Base-by-base conservation (phyloP, 1,140 invertebrate species). In the Brachionus manjavacas region DNA sequence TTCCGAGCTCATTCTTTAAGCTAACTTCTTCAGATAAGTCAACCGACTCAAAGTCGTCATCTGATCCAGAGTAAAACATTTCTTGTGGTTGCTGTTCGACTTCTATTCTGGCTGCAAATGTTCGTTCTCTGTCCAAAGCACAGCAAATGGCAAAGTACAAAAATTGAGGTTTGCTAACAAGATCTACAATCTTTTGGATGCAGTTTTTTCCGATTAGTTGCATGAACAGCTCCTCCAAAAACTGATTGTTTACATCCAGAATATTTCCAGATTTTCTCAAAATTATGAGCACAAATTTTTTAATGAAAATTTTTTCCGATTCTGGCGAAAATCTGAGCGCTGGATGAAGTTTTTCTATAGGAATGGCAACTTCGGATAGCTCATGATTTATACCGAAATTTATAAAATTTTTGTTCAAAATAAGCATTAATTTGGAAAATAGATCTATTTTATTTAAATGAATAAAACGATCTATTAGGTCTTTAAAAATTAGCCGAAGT, bases 201-300 rank as follows among this genome's bases (percentile, higher is more conserved):
- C 79, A 81, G 31, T 81, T 81, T 43, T 81, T 81, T 14, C 79
- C 79, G 4, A 81, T 64, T 4, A 81, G 28, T 35, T 81, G 52
- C 52, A 68, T 46, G 16, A 81, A 81, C 1, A 81, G 25, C 20
- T 81, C 79, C 16, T 81, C 79, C 12, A 81, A 4, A 64, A 81
- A 68, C 9, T 23, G 16, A 12, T 60, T 41, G n/a, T 81, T 81
- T 64, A 68, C 12, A 25, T 41, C 52, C 12, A 81, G n/a, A 35
- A 64, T 81, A 12, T 68, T 41, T 23, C 39, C 39, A 9, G 79
- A 64, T 46, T 81, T 81, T 12, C 79, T 52, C 16, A 81, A n/a
- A 35, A 81, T n/a, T 23, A 81, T 2, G 23, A 64, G 52, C n/a
- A 81, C 79, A 35, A 81, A 41, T 64, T 39, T 64, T 64, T 81